A percentile compares a stretch with the other conserved stretches of the same genome.
Conservation (phyloP, 2,797 vertebrate genomes). For the Sitta carolinensis region DNA sequence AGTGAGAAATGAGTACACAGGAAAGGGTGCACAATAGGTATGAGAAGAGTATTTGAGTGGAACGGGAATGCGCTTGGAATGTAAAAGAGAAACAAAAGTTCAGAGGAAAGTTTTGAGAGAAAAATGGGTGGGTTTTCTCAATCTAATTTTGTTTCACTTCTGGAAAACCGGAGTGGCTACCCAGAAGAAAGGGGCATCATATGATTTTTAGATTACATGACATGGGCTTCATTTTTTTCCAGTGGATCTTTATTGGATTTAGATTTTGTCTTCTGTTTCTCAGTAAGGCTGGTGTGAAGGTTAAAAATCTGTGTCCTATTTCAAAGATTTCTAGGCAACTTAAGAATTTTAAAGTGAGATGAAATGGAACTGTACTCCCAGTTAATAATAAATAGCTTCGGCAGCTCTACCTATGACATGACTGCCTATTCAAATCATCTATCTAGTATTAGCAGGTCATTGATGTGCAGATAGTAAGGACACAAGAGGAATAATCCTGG, state of each 20-base stretch:
- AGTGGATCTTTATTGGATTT: neutral
- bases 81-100: conserved; percentile 31
- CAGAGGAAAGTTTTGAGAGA: conserved; percentile 31
- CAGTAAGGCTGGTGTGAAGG: neutral
- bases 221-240: neutral
- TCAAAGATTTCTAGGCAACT: neutral
- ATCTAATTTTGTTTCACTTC: conserved; percentile 38
- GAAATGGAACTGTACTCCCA: neutral
- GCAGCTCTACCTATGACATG: neutral
- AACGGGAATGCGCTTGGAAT: conserved; percentile 24
- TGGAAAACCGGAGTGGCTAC: conserved; percentile 24
- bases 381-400: conserved; percentile 7
- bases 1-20: conserved; percentile 64
- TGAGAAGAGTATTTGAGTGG: conserved; percentile 55
- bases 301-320: neutral
- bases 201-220: conserved; percentile 8
- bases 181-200: neutral
- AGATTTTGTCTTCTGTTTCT: neutral
- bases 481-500: neutral
- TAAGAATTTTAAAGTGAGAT: neutral
- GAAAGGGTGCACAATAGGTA: neutral
- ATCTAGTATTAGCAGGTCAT: neutral
- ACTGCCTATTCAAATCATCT: neutral
- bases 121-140: neutral
- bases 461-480: neutral